Conservation (phyloP, 2,888 invertebrate genomes). For the Diaphora mendica region DNA sequence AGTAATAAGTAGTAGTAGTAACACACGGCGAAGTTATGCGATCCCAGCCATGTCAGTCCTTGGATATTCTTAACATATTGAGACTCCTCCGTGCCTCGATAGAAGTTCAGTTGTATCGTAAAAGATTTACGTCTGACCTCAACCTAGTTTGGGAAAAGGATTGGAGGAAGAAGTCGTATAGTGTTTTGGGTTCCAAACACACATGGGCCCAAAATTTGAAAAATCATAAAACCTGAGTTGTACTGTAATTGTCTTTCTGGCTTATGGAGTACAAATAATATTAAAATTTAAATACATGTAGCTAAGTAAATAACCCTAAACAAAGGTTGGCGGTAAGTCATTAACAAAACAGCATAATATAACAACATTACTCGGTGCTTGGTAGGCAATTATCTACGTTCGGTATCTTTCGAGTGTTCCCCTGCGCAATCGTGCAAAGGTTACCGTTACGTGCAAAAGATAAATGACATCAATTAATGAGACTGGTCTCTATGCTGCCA, state of each 20-base stretch:
- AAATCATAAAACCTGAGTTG: not conserved
- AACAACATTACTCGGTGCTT: conserved; percentile 29
- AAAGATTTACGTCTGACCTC: no score
- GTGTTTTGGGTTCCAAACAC: not conserved
- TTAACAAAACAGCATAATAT: conserved; percentile 22
- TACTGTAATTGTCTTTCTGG: not conserved
- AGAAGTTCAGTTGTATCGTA: no score
- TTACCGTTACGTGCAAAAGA: conserved; percentile 71
- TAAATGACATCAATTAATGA: conserved; percentile 76
- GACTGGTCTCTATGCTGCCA: conserved; percentile 58
- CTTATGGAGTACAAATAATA: not conserved
- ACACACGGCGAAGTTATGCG: no score
- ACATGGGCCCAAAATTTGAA: not conserved
- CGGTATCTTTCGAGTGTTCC: conserved; percentile 37
- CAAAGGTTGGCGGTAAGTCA: conserved; percentile 10
- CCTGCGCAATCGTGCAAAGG: conserved; percentile 45
- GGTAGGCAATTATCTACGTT: conserved; percentile 27
- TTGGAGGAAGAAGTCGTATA: not conserved
- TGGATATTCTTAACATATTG: no score
- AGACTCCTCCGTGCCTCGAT: no score
- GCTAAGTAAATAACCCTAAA: conserved; percentile 26
- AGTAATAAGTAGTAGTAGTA: no score
- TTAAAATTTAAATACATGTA: no score
- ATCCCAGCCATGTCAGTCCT: no score
- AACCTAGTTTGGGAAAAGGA: no score